phyloP scores from a whole-genome alignment of 2,113 vertebrate genomes.

The Beaufortia kweichowensis region DNA sequence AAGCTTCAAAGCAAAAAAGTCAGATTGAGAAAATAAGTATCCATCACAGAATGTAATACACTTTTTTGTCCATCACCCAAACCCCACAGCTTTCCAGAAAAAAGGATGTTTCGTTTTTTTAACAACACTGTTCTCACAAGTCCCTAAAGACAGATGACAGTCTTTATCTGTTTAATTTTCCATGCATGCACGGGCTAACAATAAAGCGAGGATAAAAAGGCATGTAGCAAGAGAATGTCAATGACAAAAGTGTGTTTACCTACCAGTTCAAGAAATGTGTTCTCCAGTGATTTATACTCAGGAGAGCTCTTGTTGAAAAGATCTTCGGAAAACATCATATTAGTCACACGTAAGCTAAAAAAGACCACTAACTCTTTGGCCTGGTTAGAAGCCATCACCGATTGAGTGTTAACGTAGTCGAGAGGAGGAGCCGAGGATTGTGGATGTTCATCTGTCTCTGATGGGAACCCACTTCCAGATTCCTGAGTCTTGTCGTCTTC shows the following conservation, averaged over 20 bases:
- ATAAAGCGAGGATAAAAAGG: conserved; percentile 61
- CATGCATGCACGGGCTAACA: conserved; percentile 43
- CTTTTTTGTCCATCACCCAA: neutral
- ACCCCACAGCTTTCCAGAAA: neutral
- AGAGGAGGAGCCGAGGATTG: conserved; percentile 70
- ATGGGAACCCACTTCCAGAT: conserved; percentile 62
- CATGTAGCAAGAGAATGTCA: conserved; percentile 62
- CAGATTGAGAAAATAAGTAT: neutral
- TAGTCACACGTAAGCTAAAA: conserved; percentile 91
- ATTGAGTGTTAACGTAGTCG: conserved; percentile 73
- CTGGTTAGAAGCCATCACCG: conserved; percentile 69
- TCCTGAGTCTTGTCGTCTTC: conserved; percentile 42
- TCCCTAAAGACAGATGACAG: neutral
- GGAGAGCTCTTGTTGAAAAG: conserved; percentile 91
- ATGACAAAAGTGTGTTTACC: conserved; percentile 73
- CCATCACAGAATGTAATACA: neutral
- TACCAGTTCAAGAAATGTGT: conserved; percentile 90
- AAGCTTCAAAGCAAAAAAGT: conserved; percentile 1
- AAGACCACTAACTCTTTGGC: conserved; percentile 90
- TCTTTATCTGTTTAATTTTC: conserved; percentile 12
- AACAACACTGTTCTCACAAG: conserved; percentile 17
- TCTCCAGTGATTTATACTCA: conserved; percentile 89
- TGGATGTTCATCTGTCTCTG: conserved; percentile 55
- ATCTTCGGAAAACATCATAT: conserved; percentile 88
- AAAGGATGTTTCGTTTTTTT: conserved; percentile 5